Evolutionary conservation across 2,797 vertebrate species (phyloP).

Genomic region (Delichon dasypus): DNA sequence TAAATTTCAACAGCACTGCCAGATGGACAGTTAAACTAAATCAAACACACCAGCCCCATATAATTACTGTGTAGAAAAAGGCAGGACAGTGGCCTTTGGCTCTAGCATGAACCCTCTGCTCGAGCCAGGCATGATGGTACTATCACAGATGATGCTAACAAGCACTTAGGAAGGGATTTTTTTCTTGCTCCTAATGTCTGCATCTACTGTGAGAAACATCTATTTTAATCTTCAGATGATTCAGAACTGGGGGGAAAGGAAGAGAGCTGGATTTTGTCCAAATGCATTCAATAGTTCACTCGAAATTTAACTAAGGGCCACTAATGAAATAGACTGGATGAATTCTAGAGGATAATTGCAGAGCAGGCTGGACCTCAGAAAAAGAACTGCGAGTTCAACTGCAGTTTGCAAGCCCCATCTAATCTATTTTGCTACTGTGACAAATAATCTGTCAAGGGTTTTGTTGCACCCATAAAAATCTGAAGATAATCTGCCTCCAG

Average conservation of each 20-base stretch:
- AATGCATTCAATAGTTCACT: conserved; percentile 22
- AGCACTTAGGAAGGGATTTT: conserved; percentile 1
- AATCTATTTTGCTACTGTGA: neutral
- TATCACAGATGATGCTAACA: neutral
- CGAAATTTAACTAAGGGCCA: conserved; percentile 33
- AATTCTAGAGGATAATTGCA: conserved; percentile 10
- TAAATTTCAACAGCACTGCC: conserved; percentile 43
- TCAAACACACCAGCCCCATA: neutral
- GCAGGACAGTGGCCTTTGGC: conserved; percentile 14
- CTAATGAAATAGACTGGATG: conserved; percentile 26
- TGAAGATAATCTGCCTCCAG: conserved; percentile 4
- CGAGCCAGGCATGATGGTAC: neutral
- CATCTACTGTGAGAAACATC: conserved; percentile 23
- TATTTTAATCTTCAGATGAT: conserved; percentile 48
- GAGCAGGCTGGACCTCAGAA: neutral
- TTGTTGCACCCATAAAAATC: neutral
- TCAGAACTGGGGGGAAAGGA: neutral
- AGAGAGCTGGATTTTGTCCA: conserved; percentile 35
- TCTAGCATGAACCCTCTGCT: neutral
- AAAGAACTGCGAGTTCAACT: neutral
- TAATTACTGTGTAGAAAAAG: neutral
- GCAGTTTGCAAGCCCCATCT: neutral
- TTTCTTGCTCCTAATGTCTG: neutral
- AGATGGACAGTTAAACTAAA: conserved; percentile 27
- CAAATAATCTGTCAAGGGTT: neutral